phyloP scores from a whole-genome alignment of 2,113 vertebrate genomes.

The Ellobius talpinus region DNA sequence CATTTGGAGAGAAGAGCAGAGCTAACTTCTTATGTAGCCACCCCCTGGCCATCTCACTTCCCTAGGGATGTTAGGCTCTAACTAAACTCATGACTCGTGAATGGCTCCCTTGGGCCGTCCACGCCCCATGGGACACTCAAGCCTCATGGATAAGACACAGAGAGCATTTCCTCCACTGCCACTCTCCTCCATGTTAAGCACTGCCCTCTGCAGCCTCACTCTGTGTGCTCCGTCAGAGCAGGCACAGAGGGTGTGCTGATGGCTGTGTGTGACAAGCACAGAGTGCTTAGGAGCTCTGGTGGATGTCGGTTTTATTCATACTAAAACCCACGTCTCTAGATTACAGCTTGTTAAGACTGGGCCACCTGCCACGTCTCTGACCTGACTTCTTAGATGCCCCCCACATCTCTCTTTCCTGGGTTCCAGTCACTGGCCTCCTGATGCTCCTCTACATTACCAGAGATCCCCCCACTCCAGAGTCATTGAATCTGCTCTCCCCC shows the following conservation, averaged over 20 bases:
- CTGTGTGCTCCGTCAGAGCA: neutral
- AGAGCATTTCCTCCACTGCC: neutral
- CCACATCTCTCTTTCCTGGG: neutral
- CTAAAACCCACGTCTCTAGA: neutral
- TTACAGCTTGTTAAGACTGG: neutral
- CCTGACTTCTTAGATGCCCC: neutral
- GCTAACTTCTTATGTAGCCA: neutral
- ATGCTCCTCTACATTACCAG: fast-evolving
- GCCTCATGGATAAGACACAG: neutral
- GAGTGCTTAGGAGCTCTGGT: neutral
- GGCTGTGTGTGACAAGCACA: fast-evolving
- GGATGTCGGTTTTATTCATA: neutral
- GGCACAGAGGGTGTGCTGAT: neutral
- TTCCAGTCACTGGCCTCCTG: neutral
- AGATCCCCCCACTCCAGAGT: neutral
- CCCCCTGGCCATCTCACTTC: neutral
- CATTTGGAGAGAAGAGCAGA: neutral
- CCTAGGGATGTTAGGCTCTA: neutral
- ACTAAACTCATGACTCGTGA: neutral
- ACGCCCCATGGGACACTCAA: too few species aligned
- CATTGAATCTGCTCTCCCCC: neutral
- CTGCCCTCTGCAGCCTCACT: neutral
- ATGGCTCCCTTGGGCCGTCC: neutral
- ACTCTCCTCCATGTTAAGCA: neutral
- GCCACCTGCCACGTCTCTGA: neutral